Conservation (phyloP, 1,140 invertebrate genomes). For the Notospermus geniculatus region DNA sequence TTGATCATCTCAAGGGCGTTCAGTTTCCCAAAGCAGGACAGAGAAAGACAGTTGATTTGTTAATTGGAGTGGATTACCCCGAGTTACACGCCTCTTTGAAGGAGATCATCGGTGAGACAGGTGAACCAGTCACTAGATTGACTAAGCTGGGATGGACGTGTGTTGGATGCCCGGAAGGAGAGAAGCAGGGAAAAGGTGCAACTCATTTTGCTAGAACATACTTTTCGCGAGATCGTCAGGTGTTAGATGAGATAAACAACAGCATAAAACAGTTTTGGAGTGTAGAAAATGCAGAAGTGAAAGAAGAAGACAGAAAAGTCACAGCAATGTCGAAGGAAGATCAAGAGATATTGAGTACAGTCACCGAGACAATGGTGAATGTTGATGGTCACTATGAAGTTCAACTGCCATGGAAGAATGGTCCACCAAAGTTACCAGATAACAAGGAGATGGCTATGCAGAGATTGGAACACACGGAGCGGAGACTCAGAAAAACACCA, state of each 20-base stretch:
- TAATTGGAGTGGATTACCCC: background rate
- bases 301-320: background rate
- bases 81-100: background rate
- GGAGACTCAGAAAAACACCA: slow-evolving; percentile 13
- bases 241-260: background rate
- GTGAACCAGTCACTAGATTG: background rate
- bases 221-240: background rate
- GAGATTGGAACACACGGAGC: slow-evolving; percentile 18
- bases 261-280: background rate
- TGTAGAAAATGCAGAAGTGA: background rate
- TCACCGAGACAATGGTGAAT: slow-evolving; percentile 2
- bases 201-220: background rate
- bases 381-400: slow-evolving; percentile 18
- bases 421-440: slow-evolving; percentile 11
- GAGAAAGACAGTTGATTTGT: background rate
- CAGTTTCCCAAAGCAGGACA: background rate
- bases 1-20: background rate
- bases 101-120: background rate
- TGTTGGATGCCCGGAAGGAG: no score
- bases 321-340: background rate
- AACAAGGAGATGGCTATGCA: slow-evolving; percentile 22
- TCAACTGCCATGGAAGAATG: slow-evolving; percentile 20
- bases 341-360: background rate
- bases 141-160: background rate
- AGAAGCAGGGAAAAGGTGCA: no score